Percentiles rank a stretch among this genome's conserved stretches.
Conservation (phyloP, 2,113 vertebrate species). For the Galeopterus variegatus region DNA sequence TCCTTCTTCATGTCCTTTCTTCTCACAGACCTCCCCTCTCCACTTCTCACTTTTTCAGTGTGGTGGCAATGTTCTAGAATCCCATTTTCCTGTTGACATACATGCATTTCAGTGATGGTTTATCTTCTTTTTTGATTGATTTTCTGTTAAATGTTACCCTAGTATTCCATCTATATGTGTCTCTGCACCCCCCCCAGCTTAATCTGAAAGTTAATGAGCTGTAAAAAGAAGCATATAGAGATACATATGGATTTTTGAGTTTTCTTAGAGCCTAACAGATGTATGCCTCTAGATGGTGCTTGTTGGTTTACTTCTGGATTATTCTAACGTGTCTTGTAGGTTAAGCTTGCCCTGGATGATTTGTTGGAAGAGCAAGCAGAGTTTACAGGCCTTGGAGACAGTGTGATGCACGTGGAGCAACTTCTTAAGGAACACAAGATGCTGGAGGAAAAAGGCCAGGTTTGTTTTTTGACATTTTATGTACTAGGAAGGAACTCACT, state of each 20-base stretch:
- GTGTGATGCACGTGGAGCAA: constrained; percentile 90
- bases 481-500: not conserved
- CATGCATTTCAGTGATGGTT: not conserved
- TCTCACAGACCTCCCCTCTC: not conserved
- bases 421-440: constrained; percentile 93
- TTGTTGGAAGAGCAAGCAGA: constrained; percentile 90
- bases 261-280: not conserved
- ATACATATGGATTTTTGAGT: not conserved
- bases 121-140: constrained; percentile 29
- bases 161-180: not conserved
- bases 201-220: not conserved
- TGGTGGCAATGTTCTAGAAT: not conserved
- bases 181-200: not conserved
- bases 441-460: constrained; percentile 94
- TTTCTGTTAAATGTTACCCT: not conserved
- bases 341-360: constrained; percentile 92
- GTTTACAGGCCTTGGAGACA: constrained; percentile 92
- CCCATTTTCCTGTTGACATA: not conserved
- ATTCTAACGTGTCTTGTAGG: constrained; percentile 85
- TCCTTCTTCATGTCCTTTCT: not conserved
- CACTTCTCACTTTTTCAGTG: not conserved
- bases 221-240: not conserved
- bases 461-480: constrained; percentile 75
- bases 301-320: not conserved
- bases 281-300: not conserved